Evolutionary conservation across 2,888 invertebrate species (phyloP), one percentile per base, ranked within the genome.

Genomic region (Caenorhabditis becei): DNA sequence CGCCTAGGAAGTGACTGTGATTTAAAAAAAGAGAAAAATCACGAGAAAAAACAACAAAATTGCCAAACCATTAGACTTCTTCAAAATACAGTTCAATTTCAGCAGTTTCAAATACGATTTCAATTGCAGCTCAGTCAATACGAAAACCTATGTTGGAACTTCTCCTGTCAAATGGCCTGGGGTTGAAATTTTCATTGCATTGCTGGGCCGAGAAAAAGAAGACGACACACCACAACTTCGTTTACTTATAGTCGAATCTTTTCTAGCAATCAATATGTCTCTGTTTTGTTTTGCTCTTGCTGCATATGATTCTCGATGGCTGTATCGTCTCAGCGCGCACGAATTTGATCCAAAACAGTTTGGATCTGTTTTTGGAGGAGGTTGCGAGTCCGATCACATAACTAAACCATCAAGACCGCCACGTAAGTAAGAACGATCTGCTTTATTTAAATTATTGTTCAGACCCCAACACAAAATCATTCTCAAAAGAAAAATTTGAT

Each of bases 131-230:
- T n/a, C n/a, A n/a, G n/a, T n/a, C n/a, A n/a, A n/a, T n/a, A n/a
- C n/a, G n/a, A n/a, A n/a, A n/a, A n/a, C n/a, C n/a, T n/a, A n/a
- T n/a, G n/a, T n/a, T n/a, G n/a, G n/a, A 35, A 91, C 90, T 4
- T 59, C 85, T 18, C 92, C 92, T 10, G 87, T 88, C 35, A 91
- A 91, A 83, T 91, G 97, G 97, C 97, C 97, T 41, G 93, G 98
- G 14, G 97, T 98, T 0, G 96, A 97, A 0, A 96, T 96, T 75
- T 93, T 99, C 49, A 94, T 97, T 28, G 96, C 97, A 0, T 93
- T 99, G 51, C 93, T 99, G 7, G 95, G 96, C 0, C 93, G 97
- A 24, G 97, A 97, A 88, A 96, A 96, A 85, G 98, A 99, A 90
- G 96, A 96, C 89, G 96, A 96, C 90, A 95, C 96, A 1, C 98